Conservation (phyloP, 2,113 vertebrate species). For the Prietella phreatophila region DNA sequence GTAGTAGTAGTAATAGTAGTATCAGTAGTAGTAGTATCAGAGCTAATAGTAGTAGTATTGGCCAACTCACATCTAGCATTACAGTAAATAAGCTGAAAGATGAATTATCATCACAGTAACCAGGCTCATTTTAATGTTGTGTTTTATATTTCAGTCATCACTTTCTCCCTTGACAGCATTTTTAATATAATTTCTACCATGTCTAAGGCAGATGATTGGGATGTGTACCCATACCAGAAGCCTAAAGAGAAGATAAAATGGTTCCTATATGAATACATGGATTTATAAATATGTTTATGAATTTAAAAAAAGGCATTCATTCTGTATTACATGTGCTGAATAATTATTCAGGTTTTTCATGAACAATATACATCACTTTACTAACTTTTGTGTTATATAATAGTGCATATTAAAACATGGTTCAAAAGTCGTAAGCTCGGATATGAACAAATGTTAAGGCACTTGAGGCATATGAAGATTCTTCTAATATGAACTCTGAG, state of each 20-base stretch:
- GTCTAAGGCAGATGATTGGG: neutral
- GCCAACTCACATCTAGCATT: neutral
- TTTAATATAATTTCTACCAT: neutral
- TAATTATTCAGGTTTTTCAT: neutral
- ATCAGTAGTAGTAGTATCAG: neutral
- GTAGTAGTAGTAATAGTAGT: neutral
- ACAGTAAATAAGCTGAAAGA: neutral
- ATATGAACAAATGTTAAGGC: neutral
- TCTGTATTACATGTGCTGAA: neutral
- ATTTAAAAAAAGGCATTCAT: neutral
- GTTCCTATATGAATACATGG: neutral
- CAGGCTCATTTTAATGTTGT: neutral
- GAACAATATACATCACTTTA: neutral
- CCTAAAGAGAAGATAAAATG: neutral
- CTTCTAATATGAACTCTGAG: neutral
- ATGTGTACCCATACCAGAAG: neutral
- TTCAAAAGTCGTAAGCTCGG: neutral
- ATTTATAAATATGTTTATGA: neutral
- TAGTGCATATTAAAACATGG: neutral
- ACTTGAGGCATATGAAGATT: too few species aligned
- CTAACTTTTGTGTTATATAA: neutral
- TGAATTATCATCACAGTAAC: neutral
- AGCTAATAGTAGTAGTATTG: neutral
- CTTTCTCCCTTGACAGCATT: neutral
- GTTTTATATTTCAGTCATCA: neutral